Evolutionary conservation across 1,140 invertebrate species (phyloP), one percentile per base, ranked within the genome.

Genomic region (Orius laevigatus): DNA sequence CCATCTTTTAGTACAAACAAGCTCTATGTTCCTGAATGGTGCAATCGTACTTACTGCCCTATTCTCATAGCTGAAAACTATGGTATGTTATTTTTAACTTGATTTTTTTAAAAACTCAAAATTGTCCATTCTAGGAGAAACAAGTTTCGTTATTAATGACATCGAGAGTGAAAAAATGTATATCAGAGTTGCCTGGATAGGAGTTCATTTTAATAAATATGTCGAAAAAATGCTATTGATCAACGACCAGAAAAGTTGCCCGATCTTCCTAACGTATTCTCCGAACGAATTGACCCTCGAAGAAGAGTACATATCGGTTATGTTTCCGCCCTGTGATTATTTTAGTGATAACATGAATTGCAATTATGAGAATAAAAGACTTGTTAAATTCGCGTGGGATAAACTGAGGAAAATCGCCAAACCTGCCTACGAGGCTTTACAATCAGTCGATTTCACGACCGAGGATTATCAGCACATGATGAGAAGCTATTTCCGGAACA

Each of bases 311-410:
- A 56, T 50, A 56, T 54, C 18, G 63, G 25, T 74, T 71, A 14
- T 57, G 3, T 70, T 78, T 57, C 73, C 74, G 8, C 62, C 66
- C 40, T 78, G 74, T 54, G 66, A 73, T 14, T 57, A 64, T 4
- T 58, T 60, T 3, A 53, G 59, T 53, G 6, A 56, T 61, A 8
- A 48, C 3, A 50, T 62, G 2, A 63, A 65, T 6, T 81, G 77
- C 53, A 68, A 68, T 46, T 81, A 81, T 57, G 77, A 79, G 47
- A 62, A 74, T 10, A 72, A 72, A 36, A 69, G 76, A 18, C 62
- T 83, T 16, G 66, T 75, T 1, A 86, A 87, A 60, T 57, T 81
- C 19, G 72, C 71, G 10, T 82, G 78, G 73, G 56, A 60, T 0
- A 67, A 68, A 39, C 54, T 80, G 0, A 66, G 76, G 48, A 57